Conservation (phyloP, 2,888 invertebrate species). For the Mesorhabditis spiculigera region DNA sequence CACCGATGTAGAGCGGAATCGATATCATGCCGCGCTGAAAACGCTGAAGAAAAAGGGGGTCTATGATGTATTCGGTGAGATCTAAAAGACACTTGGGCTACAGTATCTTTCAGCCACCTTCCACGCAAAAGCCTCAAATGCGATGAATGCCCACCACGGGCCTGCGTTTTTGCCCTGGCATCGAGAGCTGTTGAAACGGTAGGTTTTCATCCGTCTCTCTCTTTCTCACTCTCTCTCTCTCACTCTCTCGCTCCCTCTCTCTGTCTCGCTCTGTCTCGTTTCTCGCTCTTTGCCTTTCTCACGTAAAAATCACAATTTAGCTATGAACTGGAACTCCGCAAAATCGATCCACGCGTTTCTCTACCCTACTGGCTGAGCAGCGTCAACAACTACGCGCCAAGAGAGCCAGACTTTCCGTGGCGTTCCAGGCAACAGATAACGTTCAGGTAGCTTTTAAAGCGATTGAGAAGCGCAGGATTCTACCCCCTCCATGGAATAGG, state of each 20-base stretch:
- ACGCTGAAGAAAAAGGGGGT: neutral
- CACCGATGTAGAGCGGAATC: neutral
- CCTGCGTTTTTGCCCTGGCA: neutral
- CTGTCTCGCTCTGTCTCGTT: neutral
- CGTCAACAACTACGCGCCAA: neutral
- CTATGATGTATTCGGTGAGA: neutral
- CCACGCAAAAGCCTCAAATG: neutral
- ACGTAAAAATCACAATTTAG: neutral
- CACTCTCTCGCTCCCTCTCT: no score
- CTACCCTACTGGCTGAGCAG: neutral
- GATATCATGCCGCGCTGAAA: neutral
- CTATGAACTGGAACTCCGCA: neutral
- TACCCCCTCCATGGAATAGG: no score
- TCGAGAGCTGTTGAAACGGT: neutral
- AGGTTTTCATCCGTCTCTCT: no score
- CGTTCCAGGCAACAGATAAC: neutral
- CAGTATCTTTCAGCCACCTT: neutral
- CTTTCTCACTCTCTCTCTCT: no score
- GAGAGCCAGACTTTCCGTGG: neutral
- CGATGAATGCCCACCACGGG: conserved; percentile 3
- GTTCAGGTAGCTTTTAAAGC: neutral
- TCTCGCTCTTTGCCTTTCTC: no score
- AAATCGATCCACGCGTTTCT: neutral
- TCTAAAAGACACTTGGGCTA: neutral
- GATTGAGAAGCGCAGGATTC: neutral